phyloP scores from a whole-genome alignment of 1,140 invertebrate species.

The Chironomus tepperi region DNA sequence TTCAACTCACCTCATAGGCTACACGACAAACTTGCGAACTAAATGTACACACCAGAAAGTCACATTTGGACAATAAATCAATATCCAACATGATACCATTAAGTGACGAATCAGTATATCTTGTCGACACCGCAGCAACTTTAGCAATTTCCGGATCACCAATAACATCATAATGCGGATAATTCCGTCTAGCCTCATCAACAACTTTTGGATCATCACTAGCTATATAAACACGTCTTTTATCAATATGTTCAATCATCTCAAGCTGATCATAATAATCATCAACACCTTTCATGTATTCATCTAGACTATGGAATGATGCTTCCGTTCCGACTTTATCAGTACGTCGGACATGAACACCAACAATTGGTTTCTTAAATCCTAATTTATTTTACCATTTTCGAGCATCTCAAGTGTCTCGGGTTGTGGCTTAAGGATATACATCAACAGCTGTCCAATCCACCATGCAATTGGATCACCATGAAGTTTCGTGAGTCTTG shows the following conservation, averaged over 20 bases:
- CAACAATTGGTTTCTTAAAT: conserved; percentile 83
- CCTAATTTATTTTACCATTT: conserved; percentile 66
- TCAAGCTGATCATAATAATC: conserved; percentile 73
- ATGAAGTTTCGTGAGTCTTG: conserved; percentile 69
- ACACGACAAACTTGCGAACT: conserved; percentile 94
- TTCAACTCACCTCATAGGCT: conserved; percentile 72
- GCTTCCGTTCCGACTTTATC: conserved; percentile 99
- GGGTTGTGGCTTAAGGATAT: conserved; percentile 75
- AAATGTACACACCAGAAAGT: conserved; percentile 93
- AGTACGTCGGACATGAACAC: conserved; percentile 90
- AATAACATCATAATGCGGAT: conserved; percentile 77
- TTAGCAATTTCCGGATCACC: conserved; percentile 80
- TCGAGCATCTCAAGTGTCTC: conserved; percentile 63
- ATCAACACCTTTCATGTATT: conserved; percentile 93
- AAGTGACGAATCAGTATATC: conserved; percentile 82
- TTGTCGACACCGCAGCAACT: conserved; percentile 76
- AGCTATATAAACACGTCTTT: conserved; percentile 74
- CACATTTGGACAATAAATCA: conserved; percentile 74
- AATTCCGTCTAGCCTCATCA: conserved; percentile 57
- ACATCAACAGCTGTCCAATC: conserved; percentile 91
- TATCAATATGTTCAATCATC: conserved; percentile 50
- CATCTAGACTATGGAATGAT: conserved; percentile 87
- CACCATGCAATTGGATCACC: conserved; percentile 96
- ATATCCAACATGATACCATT: conserved; percentile 88
- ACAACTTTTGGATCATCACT: conserved; percentile 75